phyloP scores from a whole-genome alignment of 2,888 invertebrate genomes.

The Ennomos quercinarius region DNA sequence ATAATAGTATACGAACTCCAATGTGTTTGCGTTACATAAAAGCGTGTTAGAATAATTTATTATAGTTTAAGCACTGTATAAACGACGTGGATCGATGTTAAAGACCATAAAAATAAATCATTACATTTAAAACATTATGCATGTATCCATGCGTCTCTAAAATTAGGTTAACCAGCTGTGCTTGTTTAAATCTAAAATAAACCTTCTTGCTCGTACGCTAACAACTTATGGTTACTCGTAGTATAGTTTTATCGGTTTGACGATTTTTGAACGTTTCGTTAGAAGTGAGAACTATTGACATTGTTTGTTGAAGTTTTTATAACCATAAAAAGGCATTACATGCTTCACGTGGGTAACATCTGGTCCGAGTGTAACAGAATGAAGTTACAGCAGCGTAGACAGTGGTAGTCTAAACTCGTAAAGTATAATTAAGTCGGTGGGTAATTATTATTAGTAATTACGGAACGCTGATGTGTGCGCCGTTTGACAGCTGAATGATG shows the following conservation, averaged over 20 bases:
- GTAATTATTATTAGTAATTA: constrained; percentile 17
- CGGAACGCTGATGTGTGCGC: constrained; percentile 1
- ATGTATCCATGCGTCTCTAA: constrained; percentile 11
- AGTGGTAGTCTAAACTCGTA: constrained; percentile 4
- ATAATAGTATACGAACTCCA: constrained; percentile 27
- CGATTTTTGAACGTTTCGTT: constrained; percentile 9
- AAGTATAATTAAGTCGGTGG: constrained; percentile 19
- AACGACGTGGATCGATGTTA: constrained; percentile 20
- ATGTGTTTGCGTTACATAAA: constrained; percentile 34
- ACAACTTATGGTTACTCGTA: constrained; percentile 1
- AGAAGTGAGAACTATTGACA: constrained; percentile 3
- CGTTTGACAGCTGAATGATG: constrained; percentile 28
- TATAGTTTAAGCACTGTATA: constrained; percentile 10
- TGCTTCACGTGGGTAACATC: constrained; percentile 20
- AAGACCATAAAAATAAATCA: constrained; percentile 18
- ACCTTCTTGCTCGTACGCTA: constrained; percentile 5
- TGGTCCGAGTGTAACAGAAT: constrained; percentile 8
- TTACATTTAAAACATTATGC: neutral
- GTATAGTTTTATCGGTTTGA: constrained; percentile 8
- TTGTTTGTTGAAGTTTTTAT: constrained; percentile 18
- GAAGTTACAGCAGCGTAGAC: constrained; percentile 3
- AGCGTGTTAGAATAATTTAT: constrained; percentile 28
- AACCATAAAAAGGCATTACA: constrained; percentile 4
- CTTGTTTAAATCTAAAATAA: constrained; percentile 19
- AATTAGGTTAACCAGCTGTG: constrained; percentile 26